Evolutionary conservation across 1,140 invertebrate genomes (phyloP).

Genomic region (Drosophila albomicans): DNA sequence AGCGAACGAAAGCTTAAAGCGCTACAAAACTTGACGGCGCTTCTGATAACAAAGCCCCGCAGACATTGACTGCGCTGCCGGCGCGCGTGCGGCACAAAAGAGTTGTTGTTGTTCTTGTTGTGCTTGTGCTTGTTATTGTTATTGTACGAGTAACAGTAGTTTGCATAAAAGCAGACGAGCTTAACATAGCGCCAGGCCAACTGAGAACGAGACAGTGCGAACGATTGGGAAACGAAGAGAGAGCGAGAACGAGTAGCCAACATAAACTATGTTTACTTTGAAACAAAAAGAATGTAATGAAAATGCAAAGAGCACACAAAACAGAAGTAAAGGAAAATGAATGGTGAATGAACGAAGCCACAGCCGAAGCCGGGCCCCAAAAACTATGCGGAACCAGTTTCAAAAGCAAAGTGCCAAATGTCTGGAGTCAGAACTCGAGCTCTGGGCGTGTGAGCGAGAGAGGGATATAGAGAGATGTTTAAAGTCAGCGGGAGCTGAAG

Average conservation of each 20-base stretch:
- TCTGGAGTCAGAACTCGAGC: not conserved
- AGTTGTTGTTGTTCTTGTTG: slow-evolving; percentile 16
- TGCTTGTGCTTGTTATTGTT: slow-evolving; percentile 13
- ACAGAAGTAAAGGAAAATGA: slow-evolving; percentile 37
- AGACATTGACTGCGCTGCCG: slow-evolving; percentile 21
- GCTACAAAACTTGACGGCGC: slow-evolving; percentile 36
- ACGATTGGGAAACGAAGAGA: not conserved
- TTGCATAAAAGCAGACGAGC: slow-evolving; percentile 68
- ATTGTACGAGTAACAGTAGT: slow-evolving; percentile 54
- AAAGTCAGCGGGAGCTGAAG: not conserved
- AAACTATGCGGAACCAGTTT: slow-evolving; percentile 53
- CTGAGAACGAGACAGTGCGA: not conserved
- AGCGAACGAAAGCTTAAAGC: slow-evolving; percentile 37
- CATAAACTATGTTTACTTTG: slow-evolving; percentile 49
- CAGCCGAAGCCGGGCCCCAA: slow-evolving; percentile 1
- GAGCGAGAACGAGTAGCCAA: slow-evolving; percentile 6
- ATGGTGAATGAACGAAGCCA: slow-evolving; percentile 38
- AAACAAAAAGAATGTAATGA: slow-evolving; percentile 28
- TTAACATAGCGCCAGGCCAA: slow-evolving; percentile 10
- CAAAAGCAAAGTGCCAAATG: slow-evolving; percentile 24
- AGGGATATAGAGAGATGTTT: not conserved
- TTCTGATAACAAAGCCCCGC: slow-evolving; percentile 37
- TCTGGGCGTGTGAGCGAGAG: too few species aligned
- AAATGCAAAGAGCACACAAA: slow-evolving; percentile 33
- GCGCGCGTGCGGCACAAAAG: slow-evolving; percentile 30